Base-by-base conservation (phyloP, 1,140 invertebrate genomes). In the Drosophila athabasca region DNA sequence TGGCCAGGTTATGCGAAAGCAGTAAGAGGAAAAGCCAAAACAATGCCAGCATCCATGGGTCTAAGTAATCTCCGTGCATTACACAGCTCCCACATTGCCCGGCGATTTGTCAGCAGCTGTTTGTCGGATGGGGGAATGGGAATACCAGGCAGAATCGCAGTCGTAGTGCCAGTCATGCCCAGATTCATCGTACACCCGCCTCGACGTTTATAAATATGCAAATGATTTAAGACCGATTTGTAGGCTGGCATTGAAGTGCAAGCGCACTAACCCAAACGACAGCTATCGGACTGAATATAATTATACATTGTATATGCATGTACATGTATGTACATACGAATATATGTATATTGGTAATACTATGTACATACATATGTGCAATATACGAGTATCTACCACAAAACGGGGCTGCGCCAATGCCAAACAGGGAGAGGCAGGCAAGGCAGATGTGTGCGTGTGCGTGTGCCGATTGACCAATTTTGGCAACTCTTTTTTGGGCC, bases 221-320 rank as follows among this genome's bases (percentile, higher is more conserved):
- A 76, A 76, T 75, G 70, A 15, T n/a, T 3, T 22, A 19, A 2
- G 17, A 9, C 6, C 8, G 31, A 29, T 31, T 29, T 24, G 46
- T 35, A 19, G 51, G 6, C 43, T 75, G 61, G 17, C 70, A 74
- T 66, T 75, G 61, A 71, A 71, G 17, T 71, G 67, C 67, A 69
- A 15, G 43, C 45, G 17, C 35, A 55, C 26, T 9, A 35, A 9
- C 31, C 31, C 3, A 35, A 35, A 11, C 31, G 17, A 35, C 9
- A 3, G 13, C 35, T 13, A 11, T 39, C 35, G 35, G 7, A 39
- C 9, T 39, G 35, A 39, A 39, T 39, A 39, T 13, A 66, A 51
- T 43, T 48, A 41, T 24, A 67, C 49, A 65, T 15, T 19, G 26
- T 24, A 13, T 17, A 13, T 24, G n/a, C n/a, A 9, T 15, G 8